Base-by-base conservation (phyloP, 2,113 vertebrate species). In the Aegithalos caudatus region DNA sequence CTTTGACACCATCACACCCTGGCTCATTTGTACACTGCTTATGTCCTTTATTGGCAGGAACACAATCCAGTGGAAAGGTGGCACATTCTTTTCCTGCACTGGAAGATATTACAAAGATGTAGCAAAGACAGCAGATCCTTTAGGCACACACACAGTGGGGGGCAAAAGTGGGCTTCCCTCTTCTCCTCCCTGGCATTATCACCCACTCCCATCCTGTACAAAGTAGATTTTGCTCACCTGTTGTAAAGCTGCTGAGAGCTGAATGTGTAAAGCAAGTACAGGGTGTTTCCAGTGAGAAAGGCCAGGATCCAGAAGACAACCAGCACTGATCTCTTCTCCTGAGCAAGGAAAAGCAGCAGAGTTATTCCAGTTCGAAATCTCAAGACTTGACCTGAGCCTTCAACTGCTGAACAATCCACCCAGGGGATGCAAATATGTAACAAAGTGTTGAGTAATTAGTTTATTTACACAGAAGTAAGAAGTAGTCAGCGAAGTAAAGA, bases 301-400 rank as follows among this genome's bases (percentile, higher is more conserved):
- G 98, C 85, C 96, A 99, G 58, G 95, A 99, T 98, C 99, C 99
- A 99, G 70, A 99, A 95, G 78, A 99, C 98, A 81, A 98, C 97
- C 80, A 99, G 95, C 53, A 99, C 97, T 4, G 99, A 99, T 37
- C 99, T 98, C 77, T 99, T 99, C 95, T 99, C 99, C 99, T 99
- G 96, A 60, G 86, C 51, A 88, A 94, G 79, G 92, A 92, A 38
- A 81, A 95, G 54, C 81, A 73, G 74, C 38, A 80, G 33, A 91
- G 62, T 77, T 69, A 60, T 23, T 38, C 23, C 45, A 80, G 71
- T 17, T 81, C 4, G 4, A 79, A 88, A 53, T 60, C 69, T 81
- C 48, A 35, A 60, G 48, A 14, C n/a, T 7, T 57, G 60, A 7
- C 7, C 57, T 57, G 45, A 88, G 73, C 35, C 38, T 85, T 83